Base-by-base conservation (phyloP, 1,140 invertebrate species). In the Globodera ellingtonae region DNA sequence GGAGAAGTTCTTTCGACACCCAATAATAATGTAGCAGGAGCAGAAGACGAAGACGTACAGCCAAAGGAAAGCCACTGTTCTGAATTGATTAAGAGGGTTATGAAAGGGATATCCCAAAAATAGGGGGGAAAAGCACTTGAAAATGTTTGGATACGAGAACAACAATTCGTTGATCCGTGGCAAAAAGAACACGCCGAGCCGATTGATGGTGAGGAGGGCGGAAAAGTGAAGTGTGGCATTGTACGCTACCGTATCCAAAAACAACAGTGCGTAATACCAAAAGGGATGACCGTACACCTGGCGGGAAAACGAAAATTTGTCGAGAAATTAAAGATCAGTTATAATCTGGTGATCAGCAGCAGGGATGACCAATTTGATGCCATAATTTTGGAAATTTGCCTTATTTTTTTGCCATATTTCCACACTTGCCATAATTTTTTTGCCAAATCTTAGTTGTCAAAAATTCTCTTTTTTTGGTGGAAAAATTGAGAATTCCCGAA, bases 211-310 rank as follows among this genome's bases (percentile, higher is more conserved):
- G 50, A 77, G 46, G 24, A 77, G 50, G 18, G 56, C 75, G 24
- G 75, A 77, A 48, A 77, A 77, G 48, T 77, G 59, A 0, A 77
- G n/a, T 7, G 75, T 77, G 21, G 62, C 56, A 44, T 77, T 77
- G 46, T 77, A 77, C 10, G 75, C 62, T 10, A 77, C 65, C 4
- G 75, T 77, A n/a, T 77, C 75, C n/a, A 77, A 47, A 50, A 77
- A 77, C 2, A 77, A 24, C 5, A 77, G 15, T 7, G 69, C 62
- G 48, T 77, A 77, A 21, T 77, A 77, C 75, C 62, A 77, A 66
- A 69, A 67, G n/a, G 75, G 62, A n/a, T 77, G 75, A n/a, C 75
- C 75, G 48, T 77, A 77, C 24, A 77, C 21, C 75, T 76, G 35
- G 35, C 56, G 15, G 56, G 10, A 35, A 35, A 35, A 18, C 13